Conservation (phyloP, 2,113 vertebrate genomes). For the Phaethon lepturus region DNA sequence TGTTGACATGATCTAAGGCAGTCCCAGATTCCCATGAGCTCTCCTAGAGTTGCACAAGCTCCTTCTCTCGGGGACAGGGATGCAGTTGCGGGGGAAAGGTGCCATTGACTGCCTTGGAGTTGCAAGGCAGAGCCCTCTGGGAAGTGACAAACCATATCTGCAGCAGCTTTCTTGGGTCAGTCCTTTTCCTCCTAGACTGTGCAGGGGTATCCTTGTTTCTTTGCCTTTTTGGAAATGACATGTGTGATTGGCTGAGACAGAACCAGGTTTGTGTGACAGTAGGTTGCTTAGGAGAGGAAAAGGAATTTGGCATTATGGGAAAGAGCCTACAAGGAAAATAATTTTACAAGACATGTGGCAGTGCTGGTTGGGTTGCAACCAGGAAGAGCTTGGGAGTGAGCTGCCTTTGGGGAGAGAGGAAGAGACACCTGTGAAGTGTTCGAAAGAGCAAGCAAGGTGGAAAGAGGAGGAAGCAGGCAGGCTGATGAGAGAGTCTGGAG, state of each 20-base stretch:
- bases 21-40: neutral
- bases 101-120: neutral
- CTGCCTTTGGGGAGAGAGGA: neutral
- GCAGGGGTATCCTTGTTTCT: constrained; percentile 3
- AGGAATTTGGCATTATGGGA: constrained; percentile 18
- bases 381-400: neutral
- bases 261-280: neutral
- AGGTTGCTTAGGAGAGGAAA: neutral
- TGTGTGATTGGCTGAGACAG: neutral
- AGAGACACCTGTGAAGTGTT: neutral
- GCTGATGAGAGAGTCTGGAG: neutral
- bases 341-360: constrained; percentile 42
- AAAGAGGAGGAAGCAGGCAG: neutral
- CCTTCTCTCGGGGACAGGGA: neutral
- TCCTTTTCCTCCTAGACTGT: neutral
- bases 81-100: neutral
- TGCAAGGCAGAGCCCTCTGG: neutral
- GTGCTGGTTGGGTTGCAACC: neutral
- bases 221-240: neutral
- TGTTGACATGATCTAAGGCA: neutral
- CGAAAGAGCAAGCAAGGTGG: neutral
- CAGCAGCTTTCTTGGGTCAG: neutral
- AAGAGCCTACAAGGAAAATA: constrained; percentile 32
- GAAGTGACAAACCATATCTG: neutral
- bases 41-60: neutral